A percentile compares a stretch with the other conserved stretches of the same genome.
These are phyloP conservation scores for Pipistrellus kuhlii DNA, from an alignment of 2,797 vertebrate genomes.

Conservation along the genomic window DNA sequence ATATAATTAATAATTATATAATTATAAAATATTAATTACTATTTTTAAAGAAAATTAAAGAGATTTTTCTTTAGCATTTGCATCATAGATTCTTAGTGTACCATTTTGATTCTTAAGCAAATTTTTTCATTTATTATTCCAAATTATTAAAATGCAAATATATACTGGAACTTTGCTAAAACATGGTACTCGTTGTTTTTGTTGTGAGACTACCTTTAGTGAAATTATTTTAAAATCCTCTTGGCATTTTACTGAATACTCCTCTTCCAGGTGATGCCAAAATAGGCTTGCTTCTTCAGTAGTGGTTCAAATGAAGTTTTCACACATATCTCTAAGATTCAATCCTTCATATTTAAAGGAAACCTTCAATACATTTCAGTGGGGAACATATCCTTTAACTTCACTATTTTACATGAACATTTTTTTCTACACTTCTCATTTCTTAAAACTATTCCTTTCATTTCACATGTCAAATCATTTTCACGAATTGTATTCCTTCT, in stretches of 20 bases:
- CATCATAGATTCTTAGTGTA: background rate
- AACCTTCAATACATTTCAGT: slow-evolving; percentile 17
- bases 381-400: background rate
- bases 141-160: slow-evolving; percentile 26
- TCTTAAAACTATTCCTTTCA: background rate
- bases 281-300: background rate
- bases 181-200: background rate
- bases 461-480: background rate
- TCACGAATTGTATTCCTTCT: background rate
- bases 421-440: background rate
- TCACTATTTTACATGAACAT: background rate
- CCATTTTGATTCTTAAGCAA: background rate
- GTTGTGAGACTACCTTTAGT: background rate
- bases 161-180: background rate
- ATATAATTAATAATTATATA: background rate
- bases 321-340: background rate
- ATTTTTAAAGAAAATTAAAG: background rate
- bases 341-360: background rate
- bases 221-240: background rate
- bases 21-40: slow-evolving; percentile 21
- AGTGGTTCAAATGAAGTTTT: background rate
- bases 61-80: background rate
- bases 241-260: background rate
- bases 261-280: background rate
- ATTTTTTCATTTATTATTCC: slow-evolving; percentile 10